Base-by-base conservation (phyloP, 2,113 vertebrate genomes). In the Mungos mungo region DNA sequence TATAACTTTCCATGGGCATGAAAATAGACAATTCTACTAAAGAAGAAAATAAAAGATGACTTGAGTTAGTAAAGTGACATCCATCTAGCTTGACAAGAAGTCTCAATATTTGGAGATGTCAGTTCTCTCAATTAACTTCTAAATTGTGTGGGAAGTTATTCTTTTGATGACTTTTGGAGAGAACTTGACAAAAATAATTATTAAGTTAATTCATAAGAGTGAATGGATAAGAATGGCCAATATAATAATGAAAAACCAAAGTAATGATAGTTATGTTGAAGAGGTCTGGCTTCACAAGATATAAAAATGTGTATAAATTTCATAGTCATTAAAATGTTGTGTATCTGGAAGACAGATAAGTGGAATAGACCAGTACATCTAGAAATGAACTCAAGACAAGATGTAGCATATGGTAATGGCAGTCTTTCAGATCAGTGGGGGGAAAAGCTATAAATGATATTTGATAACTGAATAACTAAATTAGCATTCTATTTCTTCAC, bases 51-150 rank as follows among this genome's bases (percentile, higher is more conserved):
- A 93, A 54, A 93, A 93, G 66, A 87, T 96, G 87, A 94, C 45
- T 72, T 88, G 66, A 96, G 31, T 89, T 86, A 93, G 29, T 77
- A 35, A 86, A 95, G 57, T 95, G 66, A 89, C 72, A 95, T 95
- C 19, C 63, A 95, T 97, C 82, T 93, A 95, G 47, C 72, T 92
- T 98, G 92, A 96, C 66, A 96, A 85, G 65, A 88, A 93, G 16
- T 95, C 89, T 96, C 60, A 96, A 97, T 96, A 97, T 97, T 95
- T 97, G 95, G 96, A 89, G 54, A 80, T 92, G 69, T 95, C 87
- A 93, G 1, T 77, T 88, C n/a, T 96, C 29, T 60, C 74, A 90
- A 92, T 93, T 97, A 96, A 92, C 29, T 95, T 88, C 90, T n/a
- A 89, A 96, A 83, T 76, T 92, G 69, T 50, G 12, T 92, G 29